Conservation (phyloP, 2,888 invertebrate genomes). For the Neria commutata region DNA sequence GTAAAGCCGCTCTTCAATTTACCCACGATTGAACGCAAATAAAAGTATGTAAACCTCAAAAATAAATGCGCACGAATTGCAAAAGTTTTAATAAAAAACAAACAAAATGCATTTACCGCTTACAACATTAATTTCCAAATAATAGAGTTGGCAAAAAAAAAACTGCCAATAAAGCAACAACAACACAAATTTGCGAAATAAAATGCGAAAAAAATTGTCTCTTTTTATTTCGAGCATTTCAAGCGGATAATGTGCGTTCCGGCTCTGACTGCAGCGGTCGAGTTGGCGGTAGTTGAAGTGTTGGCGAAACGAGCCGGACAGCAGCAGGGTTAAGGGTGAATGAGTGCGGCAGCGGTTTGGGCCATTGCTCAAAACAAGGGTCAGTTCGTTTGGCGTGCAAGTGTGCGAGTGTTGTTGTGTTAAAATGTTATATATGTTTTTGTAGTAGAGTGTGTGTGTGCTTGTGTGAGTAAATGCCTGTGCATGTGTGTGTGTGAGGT, state of each 20-base stretch:
- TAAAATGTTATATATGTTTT: too few species aligned
- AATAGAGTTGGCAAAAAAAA: neutral
- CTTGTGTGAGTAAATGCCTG: neutral
- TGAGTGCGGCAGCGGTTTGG: neutral
- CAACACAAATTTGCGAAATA: neutral
- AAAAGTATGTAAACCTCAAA: neutral
- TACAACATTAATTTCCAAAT: too few species aligned
- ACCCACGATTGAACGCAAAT: neutral
- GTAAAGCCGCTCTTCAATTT: too few species aligned
- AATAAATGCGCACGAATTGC: neutral
- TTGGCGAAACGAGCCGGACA: too few species aligned
- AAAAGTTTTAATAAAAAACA: neutral
- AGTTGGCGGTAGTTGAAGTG: too few species aligned
- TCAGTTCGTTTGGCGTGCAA: neutral
- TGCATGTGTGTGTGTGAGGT: conserved; percentile 6
- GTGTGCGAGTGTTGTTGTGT: too few species aligned
- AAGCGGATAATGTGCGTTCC: conserved; percentile 1
- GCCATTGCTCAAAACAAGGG: neutral
- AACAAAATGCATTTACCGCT: too few species aligned
- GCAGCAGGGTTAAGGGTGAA: too few species aligned
- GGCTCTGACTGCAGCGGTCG: too few species aligned
- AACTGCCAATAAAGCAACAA: conserved; percentile 3
- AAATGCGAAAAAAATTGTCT: neutral
- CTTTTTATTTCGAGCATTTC: neutral
- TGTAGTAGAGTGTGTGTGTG: too few species aligned